Evolutionary conservation across 1,140 invertebrate genomes (phyloP), one percentile per base, ranked within the genome.

Genomic region (Carposina sasakii): DNA sequence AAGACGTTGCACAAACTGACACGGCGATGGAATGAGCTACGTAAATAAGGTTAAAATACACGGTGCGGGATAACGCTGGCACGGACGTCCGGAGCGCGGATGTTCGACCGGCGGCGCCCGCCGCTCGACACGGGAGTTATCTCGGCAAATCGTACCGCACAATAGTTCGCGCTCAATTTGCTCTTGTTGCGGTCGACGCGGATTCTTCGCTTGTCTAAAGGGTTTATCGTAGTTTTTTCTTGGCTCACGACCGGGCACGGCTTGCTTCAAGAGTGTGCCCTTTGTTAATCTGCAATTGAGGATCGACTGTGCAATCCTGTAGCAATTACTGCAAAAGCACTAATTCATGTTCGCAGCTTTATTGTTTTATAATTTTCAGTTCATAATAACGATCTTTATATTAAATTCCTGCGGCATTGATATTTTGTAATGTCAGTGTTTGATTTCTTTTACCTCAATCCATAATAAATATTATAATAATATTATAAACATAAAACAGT

Each of bases 161-260:
- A 76, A 79, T 77, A 75, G 69, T 76, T 76, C 63, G 63, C 71
- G 66, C 65, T 82, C 72, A 81, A 81, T 83, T 81, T 83, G 79
- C 71, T 83, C 77, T 77, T 83, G 68, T 83, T 83, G 77, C 76
- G 71, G 69, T 76, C 71, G 70, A 65, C 61, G 72, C 69, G 67
- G 79, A 79, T 83, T 79, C 78, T 77, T 81, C 58, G 74, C 72
- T 73, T 67, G 70, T 78, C 73, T 63, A 69, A 75, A 75, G 69
- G 67, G 68, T 67, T n/a, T 72, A 66, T 71, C 60, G 67, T 73
- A 67, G 67, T 74, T 79, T 81, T 76, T 81, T 73, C 67, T 71
- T 60, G 44, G 57, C 58, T 64, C 57, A 64, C 52, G 56, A 65
- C 51, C 49, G 54, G 46, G 52, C 42, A 53, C 66, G 56, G 60